Base-by-base conservation (phyloP, 1,140 invertebrate genomes). In the Drosophila malerkotliana region DNA sequence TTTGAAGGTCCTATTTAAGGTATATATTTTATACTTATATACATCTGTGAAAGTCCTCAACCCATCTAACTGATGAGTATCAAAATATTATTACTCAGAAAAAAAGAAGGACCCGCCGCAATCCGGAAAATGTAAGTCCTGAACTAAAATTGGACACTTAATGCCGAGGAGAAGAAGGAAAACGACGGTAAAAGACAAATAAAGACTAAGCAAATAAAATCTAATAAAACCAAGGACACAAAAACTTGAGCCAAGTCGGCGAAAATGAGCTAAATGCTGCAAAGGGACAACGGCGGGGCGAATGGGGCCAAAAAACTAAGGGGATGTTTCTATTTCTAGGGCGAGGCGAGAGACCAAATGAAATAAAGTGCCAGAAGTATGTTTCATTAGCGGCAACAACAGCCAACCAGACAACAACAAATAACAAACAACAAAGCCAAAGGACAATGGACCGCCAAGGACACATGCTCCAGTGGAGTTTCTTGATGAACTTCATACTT, bases 151-250 rank as follows among this genome's bases (percentile, higher is more conserved):
- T 76, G 78, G 74, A 87, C 83, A 87, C 82, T 82, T 82, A 61
- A 39, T 61, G 60, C 51, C 32, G 48, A 37, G 41, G 14, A 59
- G 68, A 47, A 53, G 48, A 24, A 32, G 53, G 47, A 52, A 74
- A 39, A 74, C 69, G 74, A 56, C 54, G 74, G 56, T 66, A 72
- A 47, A 88, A 79, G 79, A 88, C 83, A 88, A 88, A 88, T 88
- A 88, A 88, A 71, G 76, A 81, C 83, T 88, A 83, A 83, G 72
- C 84, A 88, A 88, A 88, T 88, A 88, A 88, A 88, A 88, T 88
- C 79, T 87, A 87, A 87, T 87, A 87, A 87, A 87, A 87, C 53
- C 48, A 56, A 83, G 51, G 79, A 77, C 79, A 82, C 62, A 78
- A 87, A 87, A 68, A 79, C 75, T 64, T 61, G 47, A 79, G 80